Conservation (phyloP, 2,113 vertebrate species). For the Ranitomeya imitator region DNA sequence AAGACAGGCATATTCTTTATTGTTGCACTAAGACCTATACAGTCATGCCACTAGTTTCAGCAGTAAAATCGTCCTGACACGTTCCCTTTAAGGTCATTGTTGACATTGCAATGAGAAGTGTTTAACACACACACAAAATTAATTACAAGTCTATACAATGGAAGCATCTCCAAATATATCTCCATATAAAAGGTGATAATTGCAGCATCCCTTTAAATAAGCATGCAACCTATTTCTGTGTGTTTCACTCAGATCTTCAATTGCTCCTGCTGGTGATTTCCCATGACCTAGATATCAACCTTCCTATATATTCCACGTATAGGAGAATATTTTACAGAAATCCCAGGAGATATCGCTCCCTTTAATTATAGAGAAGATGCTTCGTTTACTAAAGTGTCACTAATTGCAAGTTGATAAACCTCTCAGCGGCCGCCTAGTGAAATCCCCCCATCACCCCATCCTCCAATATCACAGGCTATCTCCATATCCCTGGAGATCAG, state of each 20-base stretch:
- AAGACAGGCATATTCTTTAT: too few relatives aligned
- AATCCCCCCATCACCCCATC: neutral
- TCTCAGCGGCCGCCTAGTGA: neutral
- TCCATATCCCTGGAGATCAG: slow-evolving; percentile 11
- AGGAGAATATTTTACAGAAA: neutral
- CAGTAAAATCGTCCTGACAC: too few relatives aligned
- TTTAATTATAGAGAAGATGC: slow-evolving; percentile 17
- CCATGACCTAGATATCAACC: slow-evolving; percentile 38
- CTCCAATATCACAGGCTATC: neutral
- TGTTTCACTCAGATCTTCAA: neutral
- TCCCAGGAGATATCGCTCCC: neutral
- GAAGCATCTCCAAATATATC: neutral
- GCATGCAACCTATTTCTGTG: neutral
- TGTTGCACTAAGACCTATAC: too few relatives aligned
- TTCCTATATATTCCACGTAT: slow-evolving; percentile 7
- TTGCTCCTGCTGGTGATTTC: neutral
- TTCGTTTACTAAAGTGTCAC: slow-evolving; percentile 27
- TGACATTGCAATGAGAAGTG: too few relatives aligned
- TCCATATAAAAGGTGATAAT: neutral
- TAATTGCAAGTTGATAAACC: slow-evolving; percentile 38
- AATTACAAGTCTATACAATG: neutral
- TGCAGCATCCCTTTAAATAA: neutral
- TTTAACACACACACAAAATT: neutral
- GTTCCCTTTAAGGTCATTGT: too few relatives aligned
- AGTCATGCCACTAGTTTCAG: too few relatives aligned